Base-by-base conservation (phyloP, 2,888 invertebrate species). In the Lutraria lutraria region DNA sequence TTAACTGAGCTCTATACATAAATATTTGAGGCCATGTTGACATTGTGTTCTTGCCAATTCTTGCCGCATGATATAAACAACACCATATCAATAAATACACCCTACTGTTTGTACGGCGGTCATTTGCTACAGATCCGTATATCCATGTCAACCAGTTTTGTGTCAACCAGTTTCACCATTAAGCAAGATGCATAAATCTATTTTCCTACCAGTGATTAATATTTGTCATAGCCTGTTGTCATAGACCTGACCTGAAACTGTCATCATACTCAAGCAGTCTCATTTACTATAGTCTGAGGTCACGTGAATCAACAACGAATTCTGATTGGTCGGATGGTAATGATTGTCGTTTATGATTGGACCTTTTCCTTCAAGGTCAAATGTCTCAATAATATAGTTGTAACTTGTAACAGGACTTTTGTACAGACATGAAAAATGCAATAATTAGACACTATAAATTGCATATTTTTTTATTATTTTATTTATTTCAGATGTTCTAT, bases 231-330 rank as follows among this genome's bases (percentile, higher is more conserved):
- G 63, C 80, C 29, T 54, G 53, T 80, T 83, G 88, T 81, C 81
- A 84, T 54, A 53, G 8, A 25, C 29, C 31, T 88, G 88, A 88
- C 88, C 88, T 34, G 31, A 88, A 80, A 83, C 88, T 88, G 84
- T 88, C 88, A 88, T 76, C 53, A 16, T 29, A 21, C 52, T 63
- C 81, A 83, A 31, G 31, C 52, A 63, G 43, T 76, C 25, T 84
- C 80, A 80, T 88, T 88, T 63, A 88, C 84, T 81, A 81, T 21
- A 68, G 63, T 52, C 79, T 68, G 21, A 43, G 21, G 88, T 84
- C 88, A 88, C 63, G 43, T 88, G 88, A 88, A 83, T 84, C 29
- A 15, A 76, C 54, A 21, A 4, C 25, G 19, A 2, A 31, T 54
- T 85, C 19, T 85, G 85, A 85, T 85, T 85, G 85, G 85, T 21